Percentiles rank a stretch among this genome's conserved stretches.
phyloP scores from a whole-genome alignment of 1,140 invertebrate genomes.

The Acromyrmex heyeri region DNA sequence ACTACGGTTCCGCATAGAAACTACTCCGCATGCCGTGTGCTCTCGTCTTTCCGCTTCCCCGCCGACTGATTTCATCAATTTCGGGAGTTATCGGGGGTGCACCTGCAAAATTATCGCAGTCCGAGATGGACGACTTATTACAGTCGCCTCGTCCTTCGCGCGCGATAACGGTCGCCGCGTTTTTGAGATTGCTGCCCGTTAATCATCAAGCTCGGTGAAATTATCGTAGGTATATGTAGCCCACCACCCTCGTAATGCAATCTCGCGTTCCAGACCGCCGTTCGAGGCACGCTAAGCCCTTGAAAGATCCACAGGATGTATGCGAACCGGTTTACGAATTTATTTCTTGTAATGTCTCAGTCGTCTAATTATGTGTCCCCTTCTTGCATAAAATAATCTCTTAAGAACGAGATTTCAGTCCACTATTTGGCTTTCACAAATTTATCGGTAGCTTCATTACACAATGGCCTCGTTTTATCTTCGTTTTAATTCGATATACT shows the following conservation, averaged over 20 bases:
- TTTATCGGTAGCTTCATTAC: slow-evolving; percentile 14
- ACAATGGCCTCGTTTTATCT: background rate
- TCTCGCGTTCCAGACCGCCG: background rate
- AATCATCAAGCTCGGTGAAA: slow-evolving; percentile 43
- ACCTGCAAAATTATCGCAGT: slow-evolving; percentile 64
- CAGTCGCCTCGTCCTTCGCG: slow-evolving; percentile 7
- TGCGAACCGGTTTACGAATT: slow-evolving; percentile 12
- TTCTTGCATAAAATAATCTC: slow-evolving; percentile 29
- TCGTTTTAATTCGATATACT: background rate
- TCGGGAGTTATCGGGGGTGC: slow-evolving; percentile 55
- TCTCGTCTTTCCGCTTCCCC: background rate
- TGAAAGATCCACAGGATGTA: slow-evolving; percentile 11
- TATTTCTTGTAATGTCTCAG: slow-evolving; percentile 43
- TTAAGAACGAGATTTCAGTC: slow-evolving; percentile 18
- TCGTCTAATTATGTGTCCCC: slow-evolving; percentile 37
- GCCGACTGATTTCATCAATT: slow-evolving; percentile 73
- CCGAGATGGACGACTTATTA: slow-evolving; percentile 65
- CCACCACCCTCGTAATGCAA: background rate
- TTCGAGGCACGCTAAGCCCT: background rate
- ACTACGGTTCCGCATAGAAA: slow-evolving; percentile 55
- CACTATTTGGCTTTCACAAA: background rate
- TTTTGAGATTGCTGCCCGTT: slow-evolving; percentile 38
- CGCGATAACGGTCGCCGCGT: slow-evolving; percentile 9
- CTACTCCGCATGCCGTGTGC: slow-evolving; percentile 50
- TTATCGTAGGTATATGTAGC: slow-evolving; percentile 28